Percentiles rank a stretch among this genome's conserved stretches.
phyloP scores from a whole-genome alignment of 2,797 vertebrate species.

The Phataginus tetradactyla region DNA sequence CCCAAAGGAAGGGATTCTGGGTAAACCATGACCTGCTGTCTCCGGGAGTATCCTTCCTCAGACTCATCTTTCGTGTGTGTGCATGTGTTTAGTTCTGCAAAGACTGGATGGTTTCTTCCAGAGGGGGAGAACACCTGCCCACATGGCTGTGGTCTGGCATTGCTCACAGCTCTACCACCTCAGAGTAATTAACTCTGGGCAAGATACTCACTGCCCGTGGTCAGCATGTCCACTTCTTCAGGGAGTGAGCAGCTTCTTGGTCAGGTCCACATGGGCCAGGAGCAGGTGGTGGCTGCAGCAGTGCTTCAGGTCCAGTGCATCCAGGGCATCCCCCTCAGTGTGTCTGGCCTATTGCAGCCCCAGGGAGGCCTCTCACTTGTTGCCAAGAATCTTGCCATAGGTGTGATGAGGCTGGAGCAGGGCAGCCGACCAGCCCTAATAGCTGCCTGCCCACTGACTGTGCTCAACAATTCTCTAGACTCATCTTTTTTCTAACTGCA shows the following conservation, averaged over 20 bases:
- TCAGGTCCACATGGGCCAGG: constrained; percentile 95
- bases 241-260: constrained; percentile 95
- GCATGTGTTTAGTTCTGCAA: background rate
- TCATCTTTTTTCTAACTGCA: background rate
- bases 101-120: background rate
- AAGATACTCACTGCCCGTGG: background rate
- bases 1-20: background rate
- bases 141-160: background rate
- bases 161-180: background rate
- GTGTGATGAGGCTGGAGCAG: constrained; percentile 89
- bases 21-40: background rate
- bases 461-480: fast-evolving
- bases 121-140: background rate
- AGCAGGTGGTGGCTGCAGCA: constrained; percentile 95
- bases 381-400: constrained; percentile 94
- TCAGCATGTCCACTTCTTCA: constrained; percentile 84
- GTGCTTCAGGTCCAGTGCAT: constrained; percentile 93
- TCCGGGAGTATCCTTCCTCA: background rate
- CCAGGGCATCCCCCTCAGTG: constrained; percentile 89
- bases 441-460: background rate
- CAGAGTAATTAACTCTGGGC: background rate
- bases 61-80: background rate
- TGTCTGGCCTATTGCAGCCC: constrained; percentile 94
- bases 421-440: fast-evolving
- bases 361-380: constrained; percentile 95